Base-by-base conservation (phyloP, 1,140 invertebrate genomes). In the Mercenaria mercenaria region DNA sequence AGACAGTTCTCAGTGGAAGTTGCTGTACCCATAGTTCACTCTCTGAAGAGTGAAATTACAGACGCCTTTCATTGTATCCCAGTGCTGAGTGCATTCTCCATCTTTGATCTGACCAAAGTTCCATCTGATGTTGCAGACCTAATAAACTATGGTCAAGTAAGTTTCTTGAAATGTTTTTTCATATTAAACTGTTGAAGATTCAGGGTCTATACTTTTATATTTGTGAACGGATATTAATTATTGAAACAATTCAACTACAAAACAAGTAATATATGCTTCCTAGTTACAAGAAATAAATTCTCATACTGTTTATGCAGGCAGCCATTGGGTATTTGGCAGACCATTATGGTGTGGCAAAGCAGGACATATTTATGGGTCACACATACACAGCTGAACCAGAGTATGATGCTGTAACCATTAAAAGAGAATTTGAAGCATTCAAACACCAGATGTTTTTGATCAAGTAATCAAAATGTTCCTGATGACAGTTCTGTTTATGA, bases 121-220 rank as follows among this genome's bases (percentile, higher is more conserved):
- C 93, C 94, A 39, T 87, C 80, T 26, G 83, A 72, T 56, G 20
- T 59, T 23, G 89, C 74, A 43, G 90, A 91, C 34, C 74, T 64
- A n/a, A 79, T 79, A 52, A 91, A 91, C 43, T 92, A 92, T 50
- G 18, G 67, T 80, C 34, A 72, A 34, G 37, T 52, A 79, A 69
- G 47, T 61, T 64, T 41, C 11, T 76, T 41, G 43, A 47, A 47
- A 8, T 47, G 43, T 47, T 47, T 47, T 47, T 47, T n/a, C n/a
- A n/a, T n/a, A n/a, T 47, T 47, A 47, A 47, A 8, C 15, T 47
- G 6, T 47, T 6, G 15, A 8, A 47, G 15, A 47, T 15, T 8
- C 15, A 47, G 15, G 6, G 43, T 8, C 15, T 8, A 47, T 8
- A 6, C 15, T 47, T 8, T 15, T 47, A 47, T 8, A 47, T 47